A percentile compares a stretch with the other conserved stretches of the same genome.
phyloP scores from a whole-genome alignment of 2,888 invertebrate species.

The Erebia ligea region DNA sequence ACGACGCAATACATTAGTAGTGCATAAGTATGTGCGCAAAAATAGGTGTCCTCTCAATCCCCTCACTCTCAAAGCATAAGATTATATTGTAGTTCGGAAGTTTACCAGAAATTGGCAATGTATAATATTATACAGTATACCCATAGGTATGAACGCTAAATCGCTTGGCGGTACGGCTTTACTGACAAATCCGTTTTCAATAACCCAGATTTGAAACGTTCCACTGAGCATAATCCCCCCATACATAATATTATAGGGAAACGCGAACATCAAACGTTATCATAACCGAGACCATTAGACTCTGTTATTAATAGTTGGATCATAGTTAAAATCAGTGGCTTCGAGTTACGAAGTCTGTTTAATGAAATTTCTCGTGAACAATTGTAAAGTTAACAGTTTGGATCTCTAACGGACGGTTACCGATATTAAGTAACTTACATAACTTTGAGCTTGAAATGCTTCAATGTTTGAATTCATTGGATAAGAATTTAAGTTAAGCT shows the following conservation, averaged over 20 bases:
- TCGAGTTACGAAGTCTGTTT: slow-evolving; percentile 46
- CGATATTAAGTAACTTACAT: slow-evolving; percentile 38
- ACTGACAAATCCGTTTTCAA: slow-evolving; percentile 15
- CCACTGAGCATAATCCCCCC: not conserved
- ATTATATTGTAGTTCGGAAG: too few relatives aligned
- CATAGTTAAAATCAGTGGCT: slow-evolving; percentile 42
- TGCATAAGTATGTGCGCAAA: too few relatives aligned
- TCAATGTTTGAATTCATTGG: not conserved
- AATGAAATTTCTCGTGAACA: slow-evolving; percentile 56
- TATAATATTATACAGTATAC: not conserved
- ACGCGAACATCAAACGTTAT: not conserved
- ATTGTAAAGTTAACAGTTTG: slow-evolving; percentile 49
- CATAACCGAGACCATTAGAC: slow-evolving; percentile 21
- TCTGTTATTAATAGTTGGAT: slow-evolving; percentile 40
- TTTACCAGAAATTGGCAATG: not conserved
- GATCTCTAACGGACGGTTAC: slow-evolving; percentile 44
- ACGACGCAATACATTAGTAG: too few relatives aligned
- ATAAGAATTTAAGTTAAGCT: not conserved
- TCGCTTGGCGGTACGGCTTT: slow-evolving; percentile 2
- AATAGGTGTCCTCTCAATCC: too few relatives aligned
- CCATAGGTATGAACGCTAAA: not conserved
- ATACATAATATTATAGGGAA: not conserved
- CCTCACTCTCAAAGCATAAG: too few relatives aligned
- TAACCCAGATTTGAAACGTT: slow-evolving; percentile 20
- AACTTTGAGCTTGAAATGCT: slow-evolving; percentile 3